Evolutionary conservation across 1,140 invertebrate genomes (phyloP).

Genomic region (Wasmannia auropunctata): DNA sequence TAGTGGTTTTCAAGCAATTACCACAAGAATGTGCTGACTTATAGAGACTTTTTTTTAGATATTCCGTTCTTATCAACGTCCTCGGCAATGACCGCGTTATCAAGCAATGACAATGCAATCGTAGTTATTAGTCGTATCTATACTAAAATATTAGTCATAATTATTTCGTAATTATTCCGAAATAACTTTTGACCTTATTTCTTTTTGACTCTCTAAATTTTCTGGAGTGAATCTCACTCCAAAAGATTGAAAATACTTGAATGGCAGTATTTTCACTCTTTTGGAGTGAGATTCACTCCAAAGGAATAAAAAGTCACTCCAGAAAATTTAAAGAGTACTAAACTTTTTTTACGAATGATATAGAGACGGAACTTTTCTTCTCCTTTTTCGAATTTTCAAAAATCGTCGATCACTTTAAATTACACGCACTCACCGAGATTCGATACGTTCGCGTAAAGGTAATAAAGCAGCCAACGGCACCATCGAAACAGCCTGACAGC

Average conservation of each 20-base stretch:
- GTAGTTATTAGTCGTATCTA: neutral
- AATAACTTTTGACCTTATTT: neutral
- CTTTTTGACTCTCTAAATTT: too few species aligned
- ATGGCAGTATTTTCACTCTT: too few species aligned
- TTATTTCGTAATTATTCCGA: neutral
- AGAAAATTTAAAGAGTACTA: too few species aligned
- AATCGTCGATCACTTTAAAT: neutral
- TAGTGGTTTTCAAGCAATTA: neutral
- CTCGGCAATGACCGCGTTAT: slow-evolving; percentile 1
- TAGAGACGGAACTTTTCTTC: neutral
- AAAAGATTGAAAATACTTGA: too few species aligned
- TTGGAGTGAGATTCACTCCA: too few species aligned
- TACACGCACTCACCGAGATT: slow-evolving; percentile 74
- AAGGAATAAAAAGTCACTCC: too few species aligned
- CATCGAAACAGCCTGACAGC: slow-evolving; percentile 62
- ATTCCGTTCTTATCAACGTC: slow-evolving; percentile 9
- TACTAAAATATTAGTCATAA: neutral
- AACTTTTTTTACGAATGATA: neutral
- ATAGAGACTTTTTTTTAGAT: neutral
- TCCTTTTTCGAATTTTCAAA: neutral
- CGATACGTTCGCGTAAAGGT: slow-evolving; percentile 70
- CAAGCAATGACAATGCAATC: neutral
- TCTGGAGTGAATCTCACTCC: too few species aligned
- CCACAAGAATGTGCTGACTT: neutral
- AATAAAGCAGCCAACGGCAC: slow-evolving; percentile 74